Base-by-base conservation (phyloP, 1,140 invertebrate species). In the Solenopsis invicta region DNA sequence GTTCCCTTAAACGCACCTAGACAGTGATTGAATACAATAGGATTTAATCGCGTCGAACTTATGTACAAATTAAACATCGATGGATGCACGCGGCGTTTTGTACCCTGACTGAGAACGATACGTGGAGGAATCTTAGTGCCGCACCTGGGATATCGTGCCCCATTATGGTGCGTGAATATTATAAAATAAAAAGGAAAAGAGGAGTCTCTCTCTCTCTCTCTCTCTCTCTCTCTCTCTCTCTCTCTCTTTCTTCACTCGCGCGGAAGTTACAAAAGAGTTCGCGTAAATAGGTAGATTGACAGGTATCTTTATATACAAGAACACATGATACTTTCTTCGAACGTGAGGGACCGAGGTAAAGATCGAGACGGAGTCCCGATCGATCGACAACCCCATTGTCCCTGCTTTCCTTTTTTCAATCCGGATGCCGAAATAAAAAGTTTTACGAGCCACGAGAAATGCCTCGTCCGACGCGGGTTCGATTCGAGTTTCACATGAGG, bases 21-120 rank as follows among this genome's bases (percentile, higher is more conserved):
- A 89, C 92, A 92, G 88, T 84, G 87, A 85, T 90, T 87, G 87
- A 87, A 82, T 85, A 69, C 41, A 69, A 69, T 69, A 69, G 45
- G 69, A 82, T 87, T 93, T 91, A 92, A 88, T 91, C 87, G 89
- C 92, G 67, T 90, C 76, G 78, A 93, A 89, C 71, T 91, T 94
- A 94, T 94, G 87, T 94, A 94, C 92, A 94, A 54, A 71, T 71
- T 69, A 24, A 69, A 50, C 75, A 61, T 69, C 54, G 59, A 64
- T 75, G 61, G 59, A 91, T 89, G 80, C 75, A 75, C 50, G 80
- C 74, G 84, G 56, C 77, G 56, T 88, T 69, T 89, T 74, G 88
- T 91, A 91, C 86, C 90, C 84, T 91, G 85, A 91, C 76, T 91
- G 59, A 88, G 59, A 84, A 91, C 37, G 81, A 91, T 91, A 91